phyloP scores from a whole-genome alignment of 2,888 invertebrate genomes.

The Plemyria rubiginata region DNA sequence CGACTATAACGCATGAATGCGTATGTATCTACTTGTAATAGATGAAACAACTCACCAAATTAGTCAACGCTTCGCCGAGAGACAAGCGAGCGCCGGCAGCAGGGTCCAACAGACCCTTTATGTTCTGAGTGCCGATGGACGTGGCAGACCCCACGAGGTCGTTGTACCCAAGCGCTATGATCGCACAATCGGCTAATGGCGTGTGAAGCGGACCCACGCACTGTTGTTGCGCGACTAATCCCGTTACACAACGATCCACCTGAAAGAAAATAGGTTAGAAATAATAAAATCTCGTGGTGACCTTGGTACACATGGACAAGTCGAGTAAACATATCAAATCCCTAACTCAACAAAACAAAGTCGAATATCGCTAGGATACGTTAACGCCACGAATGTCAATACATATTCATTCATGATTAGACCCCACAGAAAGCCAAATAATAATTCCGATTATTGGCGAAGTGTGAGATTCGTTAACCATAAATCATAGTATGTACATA shows the following conservation, averaged over 20 bases:
- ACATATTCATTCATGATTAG: no score
- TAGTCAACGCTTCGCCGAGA: conserved; percentile 96
- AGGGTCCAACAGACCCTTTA: conserved; percentile 94
- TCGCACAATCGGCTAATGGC: conserved; percentile 97
- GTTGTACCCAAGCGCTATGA: conserved; percentile 94
- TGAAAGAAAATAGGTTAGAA: conserved; percentile 35
- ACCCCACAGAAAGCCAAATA: no score
- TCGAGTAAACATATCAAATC: no score
- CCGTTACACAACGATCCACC: conserved; percentile 96
- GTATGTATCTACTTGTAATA: neutral
- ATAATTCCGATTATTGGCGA: no score
- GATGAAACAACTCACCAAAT: conserved; percentile 88
- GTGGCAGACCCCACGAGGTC: conserved; percentile 95
- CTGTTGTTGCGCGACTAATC: conserved; percentile 98
- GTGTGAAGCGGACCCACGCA: conserved; percentile 99
- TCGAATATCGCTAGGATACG: no score
- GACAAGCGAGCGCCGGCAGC: conserved; percentile 96
- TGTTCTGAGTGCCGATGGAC: conserved; percentile 98
- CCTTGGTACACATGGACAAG: no score
- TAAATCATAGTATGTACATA: no score
- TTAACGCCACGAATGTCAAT: no score
- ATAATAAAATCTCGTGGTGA: neutral
- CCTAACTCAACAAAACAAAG: no score
- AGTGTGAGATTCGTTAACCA: no score
- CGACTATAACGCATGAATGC: no score